Percentiles rank a stretch among this genome's conserved stretches.
These are phyloP conservation scores for Chaetodon trifasciatus DNA, from an alignment of 2,797 vertebrate species.

Conservation along the genomic window DNA sequence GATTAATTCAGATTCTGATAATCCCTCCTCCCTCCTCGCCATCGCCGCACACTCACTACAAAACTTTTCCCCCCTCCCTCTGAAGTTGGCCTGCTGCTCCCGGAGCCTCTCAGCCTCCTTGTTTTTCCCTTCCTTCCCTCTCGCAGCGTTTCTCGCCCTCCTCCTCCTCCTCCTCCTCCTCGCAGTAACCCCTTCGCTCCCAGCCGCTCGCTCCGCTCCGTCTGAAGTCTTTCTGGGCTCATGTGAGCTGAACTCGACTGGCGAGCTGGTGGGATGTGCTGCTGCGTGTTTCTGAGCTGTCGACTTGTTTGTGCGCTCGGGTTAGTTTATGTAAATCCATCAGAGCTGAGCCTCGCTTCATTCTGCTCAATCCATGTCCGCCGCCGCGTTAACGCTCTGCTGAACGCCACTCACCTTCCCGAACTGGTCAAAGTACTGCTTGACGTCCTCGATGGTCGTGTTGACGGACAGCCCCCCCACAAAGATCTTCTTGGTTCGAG, in stretches of 20 bases:
- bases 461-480: conserved; percentile 98
- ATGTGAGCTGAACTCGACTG: too few relatives aligned
- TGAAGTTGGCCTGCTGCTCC: conserved; percentile 72
- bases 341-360: background rate
- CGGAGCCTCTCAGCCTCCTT: conserved; percentile 69
- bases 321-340: background rate
- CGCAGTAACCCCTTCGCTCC: conserved; percentile 73
- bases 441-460: conserved; percentile 98
- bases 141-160: conserved; percentile 52
- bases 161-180: conserved; percentile 39
- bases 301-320: conserved; percentile 29
- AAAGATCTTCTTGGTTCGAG: conserved; percentile 99
- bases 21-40: conserved; percentile 85
- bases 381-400: background rate
- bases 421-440: conserved; percentile 99
- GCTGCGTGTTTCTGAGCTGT: conserved; percentile 21
- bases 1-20: conserved; percentile 96
- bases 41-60: conserved; percentile 77
- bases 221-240: too few relatives aligned
- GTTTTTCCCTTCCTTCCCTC: conserved; percentile 67
- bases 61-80: conserved; percentile 74
- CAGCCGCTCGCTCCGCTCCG: background rate
- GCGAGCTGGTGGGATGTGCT: conserved; percentile 35
- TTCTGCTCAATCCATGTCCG: background rate
- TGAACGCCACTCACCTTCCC: conserved; percentile 90